phyloP scores from a whole-genome alignment of 1,140 invertebrate species.

The Drosophila novamexicana region DNA sequence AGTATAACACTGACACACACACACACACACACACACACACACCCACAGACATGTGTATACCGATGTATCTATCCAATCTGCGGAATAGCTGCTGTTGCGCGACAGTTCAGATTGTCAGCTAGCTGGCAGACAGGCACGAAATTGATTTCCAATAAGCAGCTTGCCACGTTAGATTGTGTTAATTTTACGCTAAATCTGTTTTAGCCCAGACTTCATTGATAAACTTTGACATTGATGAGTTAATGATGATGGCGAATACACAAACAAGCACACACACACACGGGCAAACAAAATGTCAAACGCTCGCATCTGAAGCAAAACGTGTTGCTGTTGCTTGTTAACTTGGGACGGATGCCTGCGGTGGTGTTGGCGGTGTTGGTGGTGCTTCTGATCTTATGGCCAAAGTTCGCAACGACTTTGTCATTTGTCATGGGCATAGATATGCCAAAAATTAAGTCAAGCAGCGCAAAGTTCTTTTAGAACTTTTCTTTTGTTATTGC shows the following conservation, averaged over 20 bases:
- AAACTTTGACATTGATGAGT: slow-evolving; percentile 81
- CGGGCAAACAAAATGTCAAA: slow-evolving; percentile 61
- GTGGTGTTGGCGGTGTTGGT: neutral
- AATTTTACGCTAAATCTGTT: slow-evolving; percentile 82
- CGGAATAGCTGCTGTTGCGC: slow-evolving; percentile 8
- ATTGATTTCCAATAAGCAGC: slow-evolving; percentile 75
- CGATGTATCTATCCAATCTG: slow-evolving; percentile 16
- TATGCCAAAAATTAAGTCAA: slow-evolving; percentile 64
- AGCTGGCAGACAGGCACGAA: slow-evolving; percentile 55
- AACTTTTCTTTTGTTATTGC: slow-evolving; percentile 55
- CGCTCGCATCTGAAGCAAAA: slow-evolving; percentile 2
- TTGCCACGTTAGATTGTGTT: slow-evolving; percentile 71
- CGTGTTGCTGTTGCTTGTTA: slow-evolving; percentile 36
- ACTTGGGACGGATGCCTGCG: slow-evolving; percentile 9
- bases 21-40: slow-evolving; percentile 23
- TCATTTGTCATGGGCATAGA: slow-evolving; percentile 64
- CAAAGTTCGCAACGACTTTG: slow-evolving; percentile 63
- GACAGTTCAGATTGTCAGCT: slow-evolving; percentile 31
- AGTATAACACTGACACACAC: slow-evolving; percentile 44
- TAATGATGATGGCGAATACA: slow-evolving; percentile 71
- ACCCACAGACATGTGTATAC: slow-evolving; percentile 27
- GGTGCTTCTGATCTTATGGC: slow-evolving; percentile 51
- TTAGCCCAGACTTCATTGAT: slow-evolving; percentile 69
- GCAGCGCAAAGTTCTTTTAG: slow-evolving; percentile 46
- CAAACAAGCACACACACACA: slow-evolving; percentile 24